Evolutionary conservation across 2,113 vertebrate species (phyloP), one percentile per base, ranked within the genome.

Genomic region (Tor tambroides): DNA sequence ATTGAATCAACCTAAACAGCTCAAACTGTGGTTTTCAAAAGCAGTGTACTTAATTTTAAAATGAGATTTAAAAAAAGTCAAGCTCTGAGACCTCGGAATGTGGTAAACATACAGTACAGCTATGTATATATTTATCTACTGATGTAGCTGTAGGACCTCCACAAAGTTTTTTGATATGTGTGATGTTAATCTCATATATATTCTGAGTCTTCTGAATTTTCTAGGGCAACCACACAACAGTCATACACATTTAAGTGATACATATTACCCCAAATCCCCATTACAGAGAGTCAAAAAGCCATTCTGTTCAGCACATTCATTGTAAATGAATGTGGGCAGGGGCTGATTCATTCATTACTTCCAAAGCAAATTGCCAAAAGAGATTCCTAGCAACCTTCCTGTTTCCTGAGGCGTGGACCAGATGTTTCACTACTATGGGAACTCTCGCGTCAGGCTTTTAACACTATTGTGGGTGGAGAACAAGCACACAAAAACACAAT

Each of bases 281-380:
- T 65, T 43, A 5, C 23, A n/a, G 78, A 78, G n/a, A 79, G 51
- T 6, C 56, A 7, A 23, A 56, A 11, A 19, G 35, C 38, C 35
- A 6, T 46, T 43, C 32, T 15, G 32, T 61, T 12, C 32, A 30
- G 30, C 30, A 61, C 30, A 77, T 78, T 76, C 61, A 59, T 30
- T 30, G 63, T 43, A 6, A 75, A 51, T 51, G 51, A 59, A 35
- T 54, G 65, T 19, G 74, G 61, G 59, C 28, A 61, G 54, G 85
- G 21, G 49, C 38, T 41, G 82, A 80, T 88, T 91, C 90, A 83
- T 90, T 90, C 89, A 91, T 91, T 92, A 90, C 86, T 87, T 86
- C 87, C 86, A 72, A 76, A 79, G 91, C 86, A 15, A 30, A 21
- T 61, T 86, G 83, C 90, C 92, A 91, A 84, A 90, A 77, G 11